Evolutionary conservation across 2,888 invertebrate genomes (phyloP), one percentile per base, ranked within the genome.

Genomic region (Plebejus melissa): DNA sequence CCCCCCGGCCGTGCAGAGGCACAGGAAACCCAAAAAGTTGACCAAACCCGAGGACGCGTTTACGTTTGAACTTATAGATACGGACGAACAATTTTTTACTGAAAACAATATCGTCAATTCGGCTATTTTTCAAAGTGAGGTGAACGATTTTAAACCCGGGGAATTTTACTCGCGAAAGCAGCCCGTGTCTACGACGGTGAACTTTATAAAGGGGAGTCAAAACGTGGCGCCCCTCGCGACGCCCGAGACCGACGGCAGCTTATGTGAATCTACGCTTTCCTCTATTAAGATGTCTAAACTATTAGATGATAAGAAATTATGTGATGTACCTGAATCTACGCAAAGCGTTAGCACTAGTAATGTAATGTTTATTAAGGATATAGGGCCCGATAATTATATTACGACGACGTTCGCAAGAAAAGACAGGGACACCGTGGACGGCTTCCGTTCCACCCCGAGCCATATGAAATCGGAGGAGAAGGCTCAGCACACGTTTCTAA

Each of bases 41-140:
- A 88, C 93, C 70, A 94, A 94, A 79, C 95, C 95, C 69, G 97
- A 97, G 85, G 97, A 97, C 85, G 95, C 96, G 72, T 97, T 97
- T 85, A 96, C 96, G 80, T 97, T 97, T 86, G 97, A 97, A 87
- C 95, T 97, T 77, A 96, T 97, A 78, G 97, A 97, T 83, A 97
- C 96, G 13, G 97, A 97, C 83, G 97, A 97, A 84, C 94, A 94
- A 79, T 93, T 91, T 82, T 92, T 92, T 81, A 92, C 93, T 1
- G 94, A 94, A 79, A 93, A 92, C 80, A 91, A 92, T 79, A 93
- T 93, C 77, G 87, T 88, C n/a, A 91, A 90, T 80, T 92, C 91
- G 41, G 88, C 90, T 46, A 86, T 83, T 38, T 83, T 93, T 70
- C 91, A 91, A 78, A 87, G 87, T 46, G 88, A 88, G 70, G 83